Percentiles rank a stretch among this genome's conserved stretches.
Evolutionary conservation across 2,797 vertebrate species (phyloP).

Genomic region (Acrossocheilus fasciatus): DNA sequence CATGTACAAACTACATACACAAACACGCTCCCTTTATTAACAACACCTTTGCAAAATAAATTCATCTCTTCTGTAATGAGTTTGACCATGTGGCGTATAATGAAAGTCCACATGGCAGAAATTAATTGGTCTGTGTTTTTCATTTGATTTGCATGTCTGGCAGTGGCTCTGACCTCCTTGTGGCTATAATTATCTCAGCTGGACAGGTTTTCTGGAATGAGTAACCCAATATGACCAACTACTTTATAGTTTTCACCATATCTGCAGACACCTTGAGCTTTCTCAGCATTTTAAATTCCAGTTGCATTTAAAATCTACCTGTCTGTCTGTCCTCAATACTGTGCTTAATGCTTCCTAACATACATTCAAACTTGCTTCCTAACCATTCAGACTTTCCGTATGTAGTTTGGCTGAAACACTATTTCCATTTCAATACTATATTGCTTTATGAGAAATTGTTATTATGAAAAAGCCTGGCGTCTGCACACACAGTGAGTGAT

Average conservation of each 20-base stretch:
- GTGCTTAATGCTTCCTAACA: too few relatives aligned
- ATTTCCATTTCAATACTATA: too few relatives aligned
- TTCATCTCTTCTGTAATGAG: conserved; percentile 22
- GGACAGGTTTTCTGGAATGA: conserved; percentile 30
- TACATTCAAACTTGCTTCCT: too few relatives aligned
- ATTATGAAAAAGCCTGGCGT: neutral
- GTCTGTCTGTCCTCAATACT: neutral
- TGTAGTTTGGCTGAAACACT: too few relatives aligned
- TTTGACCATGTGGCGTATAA: conserved; percentile 18
- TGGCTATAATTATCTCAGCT: conserved; percentile 49
- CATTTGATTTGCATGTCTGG: conserved; percentile 37
- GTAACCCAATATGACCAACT: conserved; percentile 19
- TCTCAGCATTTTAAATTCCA: neutral
- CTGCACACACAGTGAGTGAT: neutral
- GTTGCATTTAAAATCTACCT: neutral
- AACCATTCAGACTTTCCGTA: too few relatives aligned
- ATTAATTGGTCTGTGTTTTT: conserved; percentile 39
- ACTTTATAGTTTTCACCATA: neutral
- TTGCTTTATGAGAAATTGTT: neutral
- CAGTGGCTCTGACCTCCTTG: conserved; percentile 24
- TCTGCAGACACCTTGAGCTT: neutral
- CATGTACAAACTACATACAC: conserved; percentile 22
- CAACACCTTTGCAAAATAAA: neutral
- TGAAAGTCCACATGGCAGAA: conserved; percentile 20
- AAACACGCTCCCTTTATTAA: neutral